Conservation (phyloP, 2,888 invertebrate species). For the Bimastos eiseni region DNA sequence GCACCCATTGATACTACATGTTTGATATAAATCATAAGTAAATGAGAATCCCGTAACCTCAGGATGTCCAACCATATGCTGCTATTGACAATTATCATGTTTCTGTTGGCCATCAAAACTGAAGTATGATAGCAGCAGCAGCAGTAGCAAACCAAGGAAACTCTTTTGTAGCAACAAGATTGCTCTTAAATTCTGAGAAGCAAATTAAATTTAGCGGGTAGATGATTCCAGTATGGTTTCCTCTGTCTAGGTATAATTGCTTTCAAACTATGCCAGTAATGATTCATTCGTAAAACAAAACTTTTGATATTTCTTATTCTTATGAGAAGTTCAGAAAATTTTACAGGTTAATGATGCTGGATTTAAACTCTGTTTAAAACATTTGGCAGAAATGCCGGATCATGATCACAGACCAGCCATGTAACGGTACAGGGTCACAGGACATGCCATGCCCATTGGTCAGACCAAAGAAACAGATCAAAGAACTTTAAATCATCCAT, state of each 20-base stretch:
- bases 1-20: too few relatives aligned
- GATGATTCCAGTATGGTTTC: neutral
- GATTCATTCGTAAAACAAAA: too few relatives aligned
- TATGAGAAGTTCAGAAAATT: too few relatives aligned
- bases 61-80: neutral
- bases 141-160: neutral
- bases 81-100: neutral
- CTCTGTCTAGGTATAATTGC: neutral
- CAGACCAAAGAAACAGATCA: neutral
- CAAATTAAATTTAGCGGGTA: neutral
- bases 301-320: too few relatives aligned
- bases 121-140: neutral
- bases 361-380: neutral
- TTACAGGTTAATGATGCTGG: too few relatives aligned
- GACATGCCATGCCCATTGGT: neutral
- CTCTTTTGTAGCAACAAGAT: neutral
- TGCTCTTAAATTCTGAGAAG: neutral
- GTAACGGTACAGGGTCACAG: neutral
- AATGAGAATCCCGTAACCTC: neutral
- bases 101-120: neutral
- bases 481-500: conserved; percentile 4
- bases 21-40: neutral
- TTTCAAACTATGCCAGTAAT: too few relatives aligned
- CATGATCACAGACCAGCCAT: neutral
- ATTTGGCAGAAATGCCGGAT: neutral